Conservation (phyloP, 2,888 invertebrate genomes). For the Tiliacea aurago region DNA sequence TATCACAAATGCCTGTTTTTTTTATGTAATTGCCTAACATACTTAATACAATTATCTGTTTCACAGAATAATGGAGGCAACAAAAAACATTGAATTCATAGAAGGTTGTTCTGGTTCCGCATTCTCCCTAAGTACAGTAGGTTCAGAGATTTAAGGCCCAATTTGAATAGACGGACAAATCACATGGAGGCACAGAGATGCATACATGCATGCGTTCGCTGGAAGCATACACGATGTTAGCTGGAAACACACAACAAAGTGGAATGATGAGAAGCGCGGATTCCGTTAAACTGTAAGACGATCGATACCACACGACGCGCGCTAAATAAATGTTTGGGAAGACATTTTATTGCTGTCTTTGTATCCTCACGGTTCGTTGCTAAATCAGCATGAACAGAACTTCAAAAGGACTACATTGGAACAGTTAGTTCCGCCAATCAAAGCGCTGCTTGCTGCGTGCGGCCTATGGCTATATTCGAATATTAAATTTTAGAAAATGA, state of each 20-base stretch:
- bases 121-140: constrained; percentile 55
- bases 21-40: neutral
- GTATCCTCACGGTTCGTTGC: constrained; percentile 37
- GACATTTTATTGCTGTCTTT: constrained; percentile 54
- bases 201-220: constrained; percentile 64
- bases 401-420: constrained; percentile 31
- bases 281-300: constrained; percentile 77
- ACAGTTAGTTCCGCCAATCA: constrained; percentile 18
- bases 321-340: constrained; percentile 62
- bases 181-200: constrained; percentile 63
- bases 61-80: constrained; percentile 42
- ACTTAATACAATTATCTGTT: constrained; percentile 33
- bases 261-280: constrained; percentile 71
- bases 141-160: constrained; percentile 56
- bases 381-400: constrained; percentile 10
- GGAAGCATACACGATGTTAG: constrained; percentile 64
- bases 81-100: constrained; percentile 46
- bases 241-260: constrained; percentile 72
- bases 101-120: constrained; percentile 50
- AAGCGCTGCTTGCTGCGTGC: constrained; percentile 3
- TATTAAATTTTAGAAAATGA: constrained; percentile 7
- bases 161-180: constrained; percentile 63
- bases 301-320: constrained; percentile 70
- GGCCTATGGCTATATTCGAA: neutral
- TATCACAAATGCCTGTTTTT: constrained; percentile 37